phyloP scores from a whole-genome alignment of 92 coral and sea anemone genomes.

The Desmophyllum pertusum region DNA sequence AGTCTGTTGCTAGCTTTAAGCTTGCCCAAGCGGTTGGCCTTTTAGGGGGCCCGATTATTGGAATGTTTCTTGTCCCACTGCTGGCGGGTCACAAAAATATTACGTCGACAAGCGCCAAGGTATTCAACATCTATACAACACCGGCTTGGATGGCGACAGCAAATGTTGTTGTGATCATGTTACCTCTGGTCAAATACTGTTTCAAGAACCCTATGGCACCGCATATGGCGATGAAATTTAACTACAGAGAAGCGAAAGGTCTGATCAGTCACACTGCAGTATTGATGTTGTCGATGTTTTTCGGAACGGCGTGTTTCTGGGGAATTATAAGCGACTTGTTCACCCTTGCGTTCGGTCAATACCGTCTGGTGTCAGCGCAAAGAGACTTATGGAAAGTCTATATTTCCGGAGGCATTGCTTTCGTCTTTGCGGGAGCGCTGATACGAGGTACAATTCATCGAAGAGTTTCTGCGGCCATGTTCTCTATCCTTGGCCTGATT shows the following conservation, averaged over 20 bases:
- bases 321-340: slow-evolving; percentile 80
- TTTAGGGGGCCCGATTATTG: slow-evolving; percentile 87
- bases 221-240: slow-evolving; percentile 93
- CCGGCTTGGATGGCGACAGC: slow-evolving; percentile 92
- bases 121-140: slow-evolving; percentile 77
- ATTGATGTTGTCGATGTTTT: slow-evolving; percentile 63
- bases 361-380: slow-evolving; percentile 67
- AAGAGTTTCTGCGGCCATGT: slow-evolving; percentile 68
- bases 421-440: slow-evolving; percentile 67
- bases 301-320: slow-evolving; percentile 91
- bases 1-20: slow-evolving; percentile 80
- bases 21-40: slow-evolving; percentile 90
- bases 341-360: slow-evolving; percentile 91
- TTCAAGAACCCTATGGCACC: slow-evolving; percentile 96
- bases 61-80: slow-evolving; percentile 69
- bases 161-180: slow-evolving; percentile 72
- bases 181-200: slow-evolving; percentile 77
- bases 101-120: slow-evolving; percentile 23
- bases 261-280: slow-evolving; percentile 68
- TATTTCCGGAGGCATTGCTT: slow-evolving; percentile 80
- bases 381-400: slow-evolving; percentile 89
- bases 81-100: slow-evolving; percentile 29
- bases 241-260: slow-evolving; percentile 85
- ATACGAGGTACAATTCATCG: slow-evolving; percentile 74
- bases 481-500: slow-evolving; percentile 76